These are phyloP conservation scores for Erebia ligea DNA, from an alignment of 2,888 invertebrate species.

Conservation along the genomic window DNA sequence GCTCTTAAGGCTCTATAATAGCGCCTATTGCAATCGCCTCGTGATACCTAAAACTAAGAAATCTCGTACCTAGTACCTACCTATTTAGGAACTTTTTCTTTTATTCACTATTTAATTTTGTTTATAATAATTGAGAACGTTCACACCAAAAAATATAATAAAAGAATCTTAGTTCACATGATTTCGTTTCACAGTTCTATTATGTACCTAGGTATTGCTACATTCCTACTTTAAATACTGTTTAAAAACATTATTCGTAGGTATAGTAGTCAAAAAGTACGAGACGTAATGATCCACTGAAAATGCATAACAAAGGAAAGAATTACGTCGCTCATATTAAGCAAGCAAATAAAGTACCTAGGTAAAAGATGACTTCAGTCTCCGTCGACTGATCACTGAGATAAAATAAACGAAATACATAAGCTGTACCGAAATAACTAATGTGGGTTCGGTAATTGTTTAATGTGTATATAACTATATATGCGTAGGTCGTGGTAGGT, in stretches of 20 bases:
- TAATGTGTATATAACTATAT: too few species aligned
- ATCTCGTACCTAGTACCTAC: not conserved
- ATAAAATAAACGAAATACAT: not conserved
- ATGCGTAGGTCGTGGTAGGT: too few species aligned
- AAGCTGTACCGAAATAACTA: too few species aligned
- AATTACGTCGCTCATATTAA: constrained; percentile 32
- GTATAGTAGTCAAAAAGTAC: not conserved
- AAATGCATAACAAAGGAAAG: constrained; percentile 23
- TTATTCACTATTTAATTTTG: not conserved
- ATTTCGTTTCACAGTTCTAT: constrained; percentile 13
- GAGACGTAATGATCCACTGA: constrained; percentile 27
- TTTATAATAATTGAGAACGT: constrained; percentile 1
- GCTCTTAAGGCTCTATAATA: too few species aligned
- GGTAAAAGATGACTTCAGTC: constrained; percentile 27
- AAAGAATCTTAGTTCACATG: constrained; percentile 19
- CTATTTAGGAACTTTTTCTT: not conserved
- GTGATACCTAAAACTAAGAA: too few species aligned
- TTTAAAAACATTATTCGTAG: not conserved
- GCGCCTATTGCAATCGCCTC: too few species aligned
- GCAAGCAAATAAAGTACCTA: constrained; percentile 22
- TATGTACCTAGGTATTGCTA: not conserved
- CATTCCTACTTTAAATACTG: not conserved
- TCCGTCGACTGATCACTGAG: not conserved
- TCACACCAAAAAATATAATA: not conserved
- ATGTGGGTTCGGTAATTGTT: too few species aligned